These are phyloP conservation scores for Laterallus jamaicensis DNA, from an alignment of 2,113 vertebrate species.

Conservation along the genomic window DNA sequence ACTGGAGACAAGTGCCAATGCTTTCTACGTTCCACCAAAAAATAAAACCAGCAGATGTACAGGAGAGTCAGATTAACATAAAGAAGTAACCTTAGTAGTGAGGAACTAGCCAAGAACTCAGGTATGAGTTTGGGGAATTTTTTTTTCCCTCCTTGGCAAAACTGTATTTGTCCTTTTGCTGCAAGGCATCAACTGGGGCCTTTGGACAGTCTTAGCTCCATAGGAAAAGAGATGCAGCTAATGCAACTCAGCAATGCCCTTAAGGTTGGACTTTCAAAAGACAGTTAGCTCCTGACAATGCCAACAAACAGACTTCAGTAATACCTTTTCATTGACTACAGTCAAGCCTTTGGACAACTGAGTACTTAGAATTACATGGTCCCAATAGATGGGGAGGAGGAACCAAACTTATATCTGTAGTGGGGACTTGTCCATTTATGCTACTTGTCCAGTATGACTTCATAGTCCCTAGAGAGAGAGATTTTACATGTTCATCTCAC, in stretches of 20 bases:
- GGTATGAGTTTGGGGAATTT: background rate
- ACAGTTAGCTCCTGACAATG: background rate
- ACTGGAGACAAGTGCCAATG: background rate
- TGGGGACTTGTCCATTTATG: background rate
- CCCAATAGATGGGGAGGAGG: rapidly evolving
- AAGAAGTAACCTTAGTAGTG: background rate
- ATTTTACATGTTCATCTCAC: background rate
- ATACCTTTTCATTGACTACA: background rate
- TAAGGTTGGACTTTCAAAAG: background rate
- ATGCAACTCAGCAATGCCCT: background rate
- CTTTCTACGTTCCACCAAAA: background rate
- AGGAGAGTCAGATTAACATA: background rate
- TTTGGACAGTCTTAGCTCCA: background rate
- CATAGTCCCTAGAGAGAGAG: background rate
- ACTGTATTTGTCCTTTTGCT: background rate
- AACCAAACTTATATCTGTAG: background rate
- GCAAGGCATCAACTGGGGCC: background rate
- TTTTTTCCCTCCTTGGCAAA: background rate
- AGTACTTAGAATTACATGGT: background rate
- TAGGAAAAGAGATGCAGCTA: background rate
- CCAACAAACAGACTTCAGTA: background rate
- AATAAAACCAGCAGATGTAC: background rate
- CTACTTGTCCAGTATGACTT: background rate
- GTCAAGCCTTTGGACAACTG: background rate
- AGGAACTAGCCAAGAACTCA: background rate